phyloP scores from a whole-genome alignment of 2,797 vertebrate genomes.

The Mergus octosetaceus region DNA sequence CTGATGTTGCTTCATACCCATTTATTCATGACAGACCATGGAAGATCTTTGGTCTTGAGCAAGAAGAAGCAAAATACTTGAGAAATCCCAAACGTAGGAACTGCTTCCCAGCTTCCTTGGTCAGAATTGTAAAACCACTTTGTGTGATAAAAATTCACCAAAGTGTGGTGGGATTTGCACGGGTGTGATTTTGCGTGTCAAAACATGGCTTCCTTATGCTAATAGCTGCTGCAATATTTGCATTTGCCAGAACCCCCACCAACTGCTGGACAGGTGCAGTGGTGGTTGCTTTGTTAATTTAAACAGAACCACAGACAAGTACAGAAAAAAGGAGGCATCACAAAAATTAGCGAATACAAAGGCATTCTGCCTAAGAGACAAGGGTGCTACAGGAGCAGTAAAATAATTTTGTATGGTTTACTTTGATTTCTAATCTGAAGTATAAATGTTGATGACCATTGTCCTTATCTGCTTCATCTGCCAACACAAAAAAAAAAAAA shows the following conservation, averaged over 20 bases:
- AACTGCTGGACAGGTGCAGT: not conserved
- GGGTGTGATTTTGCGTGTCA: not conserved
- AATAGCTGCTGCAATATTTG: not conserved
- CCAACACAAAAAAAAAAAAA: not conserved
- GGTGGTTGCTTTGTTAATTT: not conserved
- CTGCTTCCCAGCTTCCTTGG: not conserved
- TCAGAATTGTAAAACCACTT: not conserved
- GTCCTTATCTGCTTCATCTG: not conserved
- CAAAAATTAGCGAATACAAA: not conserved
- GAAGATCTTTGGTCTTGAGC: conserved; percentile 1
- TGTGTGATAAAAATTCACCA: not conserved
- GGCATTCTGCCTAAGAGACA: not conserved
- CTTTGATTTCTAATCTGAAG: not conserved
- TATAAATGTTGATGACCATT: not conserved
- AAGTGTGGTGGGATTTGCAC: not conserved
- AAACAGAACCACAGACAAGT: not conserved
- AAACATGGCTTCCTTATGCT: conserved; percentile 5
- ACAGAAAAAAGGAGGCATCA: not conserved
- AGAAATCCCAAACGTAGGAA: not conserved
- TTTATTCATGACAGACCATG: conserved; percentile 11
- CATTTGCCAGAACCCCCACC: not conserved
- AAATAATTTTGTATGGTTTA: not conserved
- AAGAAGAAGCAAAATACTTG: not conserved
- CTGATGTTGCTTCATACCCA: not conserved
- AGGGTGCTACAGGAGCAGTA: not conserved